Conservation (phyloP, 1,140 invertebrate species). For the Trichoplusia ni region DNA sequence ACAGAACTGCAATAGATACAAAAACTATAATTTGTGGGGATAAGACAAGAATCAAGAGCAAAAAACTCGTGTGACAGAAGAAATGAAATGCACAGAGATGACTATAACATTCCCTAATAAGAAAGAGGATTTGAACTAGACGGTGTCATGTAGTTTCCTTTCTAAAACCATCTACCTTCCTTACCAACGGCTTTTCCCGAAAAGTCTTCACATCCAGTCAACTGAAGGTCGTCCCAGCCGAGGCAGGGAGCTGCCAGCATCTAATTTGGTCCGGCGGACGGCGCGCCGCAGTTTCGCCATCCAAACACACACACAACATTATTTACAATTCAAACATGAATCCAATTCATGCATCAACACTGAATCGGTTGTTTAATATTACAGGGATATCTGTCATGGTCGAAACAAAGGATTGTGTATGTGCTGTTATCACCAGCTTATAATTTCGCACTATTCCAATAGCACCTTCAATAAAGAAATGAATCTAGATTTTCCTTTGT, state of each 20-base stretch:
- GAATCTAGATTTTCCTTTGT: too few species aligned
- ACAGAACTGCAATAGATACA: too few species aligned
- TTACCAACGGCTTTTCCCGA: too few species aligned
- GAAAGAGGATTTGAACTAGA: too few species aligned
- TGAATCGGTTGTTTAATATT: neutral
- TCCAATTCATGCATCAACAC: conserved; percentile 10
- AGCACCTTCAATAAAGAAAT: too few species aligned
- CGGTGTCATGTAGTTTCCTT: too few species aligned
- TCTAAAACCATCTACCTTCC: neutral
- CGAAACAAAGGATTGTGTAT: neutral
- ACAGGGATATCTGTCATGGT: neutral
- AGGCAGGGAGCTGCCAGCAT: conserved; percentile 51
- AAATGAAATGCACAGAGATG: too few species aligned
- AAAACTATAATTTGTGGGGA: too few species aligned
- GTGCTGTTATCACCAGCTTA: neutral
- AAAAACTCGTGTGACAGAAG: too few species aligned
- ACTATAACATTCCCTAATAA: too few species aligned
- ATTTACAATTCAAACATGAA: conserved; percentile 33
- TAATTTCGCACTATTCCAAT: too few species aligned
- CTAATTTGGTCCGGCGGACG: conserved; percentile 51
- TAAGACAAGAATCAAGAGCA: too few species aligned
- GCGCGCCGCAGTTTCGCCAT: conserved; percentile 47
- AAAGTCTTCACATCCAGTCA: neutral
- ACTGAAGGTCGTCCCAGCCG: conserved; percentile 35
- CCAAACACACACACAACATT: conserved; percentile 18